phyloP scores from a whole-genome alignment of 1,140 invertebrate genomes.

The Conus betulinus region DNA sequence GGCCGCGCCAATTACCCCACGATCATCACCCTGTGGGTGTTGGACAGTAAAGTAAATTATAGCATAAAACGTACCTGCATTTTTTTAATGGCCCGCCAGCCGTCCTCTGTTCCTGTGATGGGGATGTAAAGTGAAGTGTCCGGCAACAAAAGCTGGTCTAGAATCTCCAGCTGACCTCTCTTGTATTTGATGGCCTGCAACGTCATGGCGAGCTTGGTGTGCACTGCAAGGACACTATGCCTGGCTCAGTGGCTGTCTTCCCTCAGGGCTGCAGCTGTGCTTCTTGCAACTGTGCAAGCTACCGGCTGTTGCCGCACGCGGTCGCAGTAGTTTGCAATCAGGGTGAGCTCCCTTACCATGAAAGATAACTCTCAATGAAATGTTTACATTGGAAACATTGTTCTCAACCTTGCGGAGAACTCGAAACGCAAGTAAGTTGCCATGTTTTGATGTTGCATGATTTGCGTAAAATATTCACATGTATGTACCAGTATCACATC shows the following conservation, averaged over 20 bases:
- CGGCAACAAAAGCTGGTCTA: conserved; percentile 94
- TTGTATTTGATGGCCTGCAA: conserved; percentile 88
- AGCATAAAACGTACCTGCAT: conserved; percentile 87
- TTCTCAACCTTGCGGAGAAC: too few species aligned
- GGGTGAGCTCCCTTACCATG: neutral
- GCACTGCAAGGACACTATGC: too few species aligned
- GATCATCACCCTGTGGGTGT: too few species aligned
- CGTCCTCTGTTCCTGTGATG: conserved; percentile 91
- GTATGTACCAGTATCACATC: too few species aligned
- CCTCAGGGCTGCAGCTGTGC: too few species aligned
- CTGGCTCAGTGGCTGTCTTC: too few species aligned
- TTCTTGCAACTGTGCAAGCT: neutral
- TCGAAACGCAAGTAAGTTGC: too few species aligned
- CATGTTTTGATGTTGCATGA: too few species aligned
- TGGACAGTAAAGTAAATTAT: too few species aligned
- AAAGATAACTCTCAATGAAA: neutral
- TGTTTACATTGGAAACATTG: conserved; percentile 24
- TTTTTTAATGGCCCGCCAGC: conserved; percentile 94
- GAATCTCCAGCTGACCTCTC: conserved; percentile 84
- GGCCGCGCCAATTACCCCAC: too few species aligned
- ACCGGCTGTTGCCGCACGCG: neutral
- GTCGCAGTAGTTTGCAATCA: neutral
- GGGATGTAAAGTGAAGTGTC: conserved; percentile 86
- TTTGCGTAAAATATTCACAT: too few species aligned
- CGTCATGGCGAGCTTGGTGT: conserved; percentile 47